Percentiles rank a stretch among this genome's conserved stretches.
phyloP scores from a whole-genome alignment of 2,888 invertebrate genomes.

The Ophion obscuratus region DNA sequence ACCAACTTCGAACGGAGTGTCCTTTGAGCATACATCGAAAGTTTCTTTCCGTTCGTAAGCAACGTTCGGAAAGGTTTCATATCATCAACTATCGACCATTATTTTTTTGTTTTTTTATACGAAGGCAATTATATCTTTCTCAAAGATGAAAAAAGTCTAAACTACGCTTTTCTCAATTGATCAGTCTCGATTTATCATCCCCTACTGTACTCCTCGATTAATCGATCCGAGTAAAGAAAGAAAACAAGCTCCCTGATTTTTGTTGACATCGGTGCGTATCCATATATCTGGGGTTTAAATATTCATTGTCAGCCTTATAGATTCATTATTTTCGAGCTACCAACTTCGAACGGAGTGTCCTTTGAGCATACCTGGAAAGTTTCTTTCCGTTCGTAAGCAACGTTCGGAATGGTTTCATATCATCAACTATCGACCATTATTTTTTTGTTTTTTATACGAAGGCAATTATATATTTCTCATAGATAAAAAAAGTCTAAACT shows the following conservation, averaged over 20 bases:
- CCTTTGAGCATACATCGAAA: no score
- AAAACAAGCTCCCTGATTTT: no score
- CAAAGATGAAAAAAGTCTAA: background rate
- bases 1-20: background rate
- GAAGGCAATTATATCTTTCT: background rate
- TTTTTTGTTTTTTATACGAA: background rate
- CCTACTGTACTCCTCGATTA: background rate
- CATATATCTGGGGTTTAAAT: background rate
- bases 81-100: background rate
- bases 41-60: no score
- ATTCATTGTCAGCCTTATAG: background rate
- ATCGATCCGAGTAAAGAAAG: no score
- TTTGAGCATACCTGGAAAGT: no score
- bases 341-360: background rate
- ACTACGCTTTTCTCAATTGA: background rate
- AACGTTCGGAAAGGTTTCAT: no score
- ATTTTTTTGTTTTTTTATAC: background rate
- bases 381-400: no score
- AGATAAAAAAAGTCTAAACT: background rate
- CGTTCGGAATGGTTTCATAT: no score
- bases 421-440: background rate
- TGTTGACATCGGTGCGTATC: background rate
- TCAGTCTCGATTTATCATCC: constrained; percentile 8
- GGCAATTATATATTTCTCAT: background rate
- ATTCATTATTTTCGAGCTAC: background rate